These are phyloP conservation scores for Cyprinodon variegatus DNA, from an alignment of 2,113 vertebrate genomes.

Conservation along the genomic window DNA sequence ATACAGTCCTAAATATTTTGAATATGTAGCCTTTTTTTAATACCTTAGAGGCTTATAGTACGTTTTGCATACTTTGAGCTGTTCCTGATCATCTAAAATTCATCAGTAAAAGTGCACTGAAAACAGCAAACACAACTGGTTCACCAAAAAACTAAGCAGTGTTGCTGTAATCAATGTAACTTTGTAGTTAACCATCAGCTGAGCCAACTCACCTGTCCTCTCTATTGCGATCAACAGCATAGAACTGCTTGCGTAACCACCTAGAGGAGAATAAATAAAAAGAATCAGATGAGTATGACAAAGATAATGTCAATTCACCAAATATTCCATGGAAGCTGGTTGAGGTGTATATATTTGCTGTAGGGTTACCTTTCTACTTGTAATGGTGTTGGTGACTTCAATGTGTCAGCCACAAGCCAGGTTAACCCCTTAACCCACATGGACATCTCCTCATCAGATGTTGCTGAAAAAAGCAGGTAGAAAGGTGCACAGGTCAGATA, in stretches of 20 bases:
- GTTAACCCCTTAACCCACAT: conserved; percentile 99
- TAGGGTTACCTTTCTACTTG: conserved; percentile 91
- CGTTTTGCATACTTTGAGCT: too few species aligned
- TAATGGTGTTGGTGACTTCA: conserved; percentile 90
- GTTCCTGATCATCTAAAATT: too few species aligned
- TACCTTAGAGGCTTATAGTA: too few species aligned
- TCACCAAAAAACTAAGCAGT: too few species aligned
- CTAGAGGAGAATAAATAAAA: conserved; percentile 61
- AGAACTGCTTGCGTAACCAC: conserved; percentile 98
- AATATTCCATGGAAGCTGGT: background rate
- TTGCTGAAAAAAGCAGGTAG: conserved; percentile 78
- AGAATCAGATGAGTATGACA: background rate
- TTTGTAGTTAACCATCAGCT: background rate
- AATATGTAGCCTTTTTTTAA: too few species aligned
- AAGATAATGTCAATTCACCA: background rate
- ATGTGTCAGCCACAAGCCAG: conserved; percentile 91
- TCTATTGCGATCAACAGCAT: conserved; percentile 91
- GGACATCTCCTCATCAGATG: conserved; percentile 94
- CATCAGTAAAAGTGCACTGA: too few species aligned
- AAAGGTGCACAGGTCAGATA: background rate
- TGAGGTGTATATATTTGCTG: background rate
- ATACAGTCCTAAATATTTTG: too few species aligned
- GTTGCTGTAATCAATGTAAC: too few species aligned
- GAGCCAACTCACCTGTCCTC: conserved; percentile 88
- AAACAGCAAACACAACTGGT: too few species aligned